Evolutionary conservation across 1,140 invertebrate genomes (phyloP).

Genomic region (Mylabris phalerata): DNA sequence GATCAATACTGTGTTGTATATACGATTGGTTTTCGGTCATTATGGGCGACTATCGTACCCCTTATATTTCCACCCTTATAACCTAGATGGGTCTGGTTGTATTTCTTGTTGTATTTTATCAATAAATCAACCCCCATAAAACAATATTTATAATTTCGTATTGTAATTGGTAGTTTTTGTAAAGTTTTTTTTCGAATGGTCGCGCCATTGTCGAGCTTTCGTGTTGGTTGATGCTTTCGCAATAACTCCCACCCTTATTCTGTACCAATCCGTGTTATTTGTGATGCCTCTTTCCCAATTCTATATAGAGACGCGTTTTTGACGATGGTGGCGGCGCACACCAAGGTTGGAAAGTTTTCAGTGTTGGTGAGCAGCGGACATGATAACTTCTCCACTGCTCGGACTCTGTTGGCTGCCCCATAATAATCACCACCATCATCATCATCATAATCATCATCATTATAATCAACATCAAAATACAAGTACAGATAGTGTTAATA

Average conservation of each 20-base stretch:
- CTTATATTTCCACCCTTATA: conserved; percentile 1
- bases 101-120: neutral
- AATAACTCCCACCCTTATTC: conserved; percentile 1
- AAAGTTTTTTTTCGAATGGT: too few species aligned
- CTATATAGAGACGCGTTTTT: neutral
- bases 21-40: conserved; percentile 26
- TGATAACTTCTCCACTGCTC: conserved; percentile 38
- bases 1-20: conserved; percentile 19
- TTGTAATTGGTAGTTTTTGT: too few species aligned
- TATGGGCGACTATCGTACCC: neutral
- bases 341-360: conserved; percentile 24
- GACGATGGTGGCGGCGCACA: neutral
- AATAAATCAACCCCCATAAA: too few species aligned
- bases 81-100: neutral
- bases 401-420: conserved; percentile 33
- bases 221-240: conserved; percentile 7
- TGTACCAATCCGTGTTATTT: too few species aligned
- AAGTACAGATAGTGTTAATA: conserved; percentile 10
- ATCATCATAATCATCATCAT: too few species aligned
- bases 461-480: neutral
- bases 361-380: conserved; percentile 38
- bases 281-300: too few species aligned
- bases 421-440: conserved; percentile 6
- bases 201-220: neutral
- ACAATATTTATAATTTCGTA: neutral